These are phyloP conservation scores for Apus apus DNA, from an alignment of 2,113 vertebrate genomes.

Conservation along the genomic window DNA sequence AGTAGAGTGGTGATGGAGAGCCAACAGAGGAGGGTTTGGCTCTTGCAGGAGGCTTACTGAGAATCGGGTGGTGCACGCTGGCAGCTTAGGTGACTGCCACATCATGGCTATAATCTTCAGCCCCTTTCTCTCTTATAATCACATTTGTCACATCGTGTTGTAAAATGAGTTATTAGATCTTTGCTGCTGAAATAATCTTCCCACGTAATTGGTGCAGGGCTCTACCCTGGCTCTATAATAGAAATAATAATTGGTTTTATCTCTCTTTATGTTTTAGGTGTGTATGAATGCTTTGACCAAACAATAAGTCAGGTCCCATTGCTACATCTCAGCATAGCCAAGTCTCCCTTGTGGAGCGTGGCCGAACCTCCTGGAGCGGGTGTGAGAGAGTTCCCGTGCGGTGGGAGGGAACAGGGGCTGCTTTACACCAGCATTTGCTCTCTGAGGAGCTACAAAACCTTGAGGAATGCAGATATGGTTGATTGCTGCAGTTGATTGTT, in stretches of 20 bases:
- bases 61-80: background rate
- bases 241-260: background rate
- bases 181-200: constrained; percentile 16
- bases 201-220: background rate
- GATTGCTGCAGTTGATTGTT: background rate
- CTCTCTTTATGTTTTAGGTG: background rate
- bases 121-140: constrained; percentile 9
- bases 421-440: background rate
- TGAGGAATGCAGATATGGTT: background rate
- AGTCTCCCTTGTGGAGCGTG: background rate
- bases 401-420: background rate
- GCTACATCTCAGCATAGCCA: rapidly evolving
- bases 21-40: background rate
- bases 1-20: background rate
- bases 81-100: background rate
- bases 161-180: constrained; percentile 23
- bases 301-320: background rate
- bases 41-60: background rate
- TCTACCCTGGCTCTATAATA: background rate
- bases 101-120: background rate
- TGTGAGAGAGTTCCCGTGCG: rapidly evolving
- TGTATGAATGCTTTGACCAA: background rate
- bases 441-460: background rate
- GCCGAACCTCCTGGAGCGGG: rapidly evolving
- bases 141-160: background rate